Evolutionary conservation across 2,113 vertebrate species (phyloP).

Genomic region (Chloropsis cyanopogon): DNA sequence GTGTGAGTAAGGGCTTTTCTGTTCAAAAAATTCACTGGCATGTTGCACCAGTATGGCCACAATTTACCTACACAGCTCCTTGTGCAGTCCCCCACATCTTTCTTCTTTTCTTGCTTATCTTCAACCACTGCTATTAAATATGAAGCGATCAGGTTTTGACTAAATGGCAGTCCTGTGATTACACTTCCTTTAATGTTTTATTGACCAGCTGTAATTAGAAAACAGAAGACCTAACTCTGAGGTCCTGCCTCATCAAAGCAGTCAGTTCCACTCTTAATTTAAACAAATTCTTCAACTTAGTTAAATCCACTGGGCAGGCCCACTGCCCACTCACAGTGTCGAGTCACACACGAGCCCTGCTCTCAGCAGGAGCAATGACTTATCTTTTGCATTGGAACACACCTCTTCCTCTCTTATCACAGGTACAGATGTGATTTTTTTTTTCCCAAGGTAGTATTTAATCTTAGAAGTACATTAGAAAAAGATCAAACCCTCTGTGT

Average conservation of each 20-base stretch:
- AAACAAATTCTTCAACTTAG: neutral
- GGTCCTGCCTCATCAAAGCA: neutral
- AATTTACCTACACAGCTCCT: neutral
- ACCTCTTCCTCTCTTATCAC: neutral
- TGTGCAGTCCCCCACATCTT: neutral
- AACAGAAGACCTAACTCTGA: neutral
- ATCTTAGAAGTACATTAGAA: neutral
- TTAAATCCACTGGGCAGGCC: neutral
- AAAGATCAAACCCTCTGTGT: neutral
- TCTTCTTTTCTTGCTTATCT: neutral
- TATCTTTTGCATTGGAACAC: neutral
- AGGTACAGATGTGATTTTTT: neutral
- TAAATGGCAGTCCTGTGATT: neutral
- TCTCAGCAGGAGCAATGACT: neutral
- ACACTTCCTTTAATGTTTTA: neutral
- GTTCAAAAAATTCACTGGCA: neutral
- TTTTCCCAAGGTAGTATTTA: neutral
- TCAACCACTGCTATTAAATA: neutral
- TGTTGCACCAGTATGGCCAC: neutral
- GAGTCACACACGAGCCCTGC: rapidly evolving
- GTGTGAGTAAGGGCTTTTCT: neutral
- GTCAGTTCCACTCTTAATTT: neutral
- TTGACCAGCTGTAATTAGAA: neutral
- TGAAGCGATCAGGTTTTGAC: neutral
- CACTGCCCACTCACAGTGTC: rapidly evolving